Evolutionary conservation across 2,888 invertebrate genomes (phyloP), one percentile per base, ranked within the genome.

Genomic region (Anoplius nigerrimus): DNA sequence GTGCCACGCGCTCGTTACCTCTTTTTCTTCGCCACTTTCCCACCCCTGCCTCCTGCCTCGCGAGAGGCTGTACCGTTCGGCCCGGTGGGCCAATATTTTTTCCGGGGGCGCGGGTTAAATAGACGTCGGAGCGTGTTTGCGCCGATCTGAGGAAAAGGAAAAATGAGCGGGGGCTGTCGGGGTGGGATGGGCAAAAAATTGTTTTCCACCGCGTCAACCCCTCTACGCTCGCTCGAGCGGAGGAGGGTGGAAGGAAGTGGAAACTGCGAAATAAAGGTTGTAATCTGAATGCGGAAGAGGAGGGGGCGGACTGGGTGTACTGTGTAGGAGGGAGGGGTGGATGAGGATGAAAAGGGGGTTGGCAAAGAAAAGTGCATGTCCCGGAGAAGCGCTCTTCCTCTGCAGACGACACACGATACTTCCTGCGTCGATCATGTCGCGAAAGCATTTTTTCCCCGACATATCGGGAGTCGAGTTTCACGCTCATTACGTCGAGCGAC

Each of bases 1-100:
- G 56, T 64, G 54, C 48, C 46, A 34, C 53, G 43, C 51, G 20
- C 73, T 73, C 76, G 51, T 76, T 70, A 66, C 61, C 76, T 42
- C 60, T 68, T 65, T 61, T 63, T 64, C 51, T 51, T 43, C 11
- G 34, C 2, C 34, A 13, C 53, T 43, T 45, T 64, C 15, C 11
- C 34, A 8, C 34, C 8, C 34, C 34, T 11, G 34, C 11, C n/a
- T 34, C 34, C 8, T 6, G 11, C 11, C 8, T 6, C 34, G 27
- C 27, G 27, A 6, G 27, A 2, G 34, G 11, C 11, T 34, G 8
- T 13, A 34, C 42, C 63, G 55, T 53, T 15, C 27, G 34, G 20
- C 20, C 13, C 58, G 21, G 43, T 27, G 16, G 21, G 27, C 21
- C 60, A 27, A 20, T 13, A 20, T 13, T 13, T 42, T 8, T 42